Base-by-base conservation (phyloP, 1,140 invertebrate species). In the Mizuhopecten yessoensis region DNA sequence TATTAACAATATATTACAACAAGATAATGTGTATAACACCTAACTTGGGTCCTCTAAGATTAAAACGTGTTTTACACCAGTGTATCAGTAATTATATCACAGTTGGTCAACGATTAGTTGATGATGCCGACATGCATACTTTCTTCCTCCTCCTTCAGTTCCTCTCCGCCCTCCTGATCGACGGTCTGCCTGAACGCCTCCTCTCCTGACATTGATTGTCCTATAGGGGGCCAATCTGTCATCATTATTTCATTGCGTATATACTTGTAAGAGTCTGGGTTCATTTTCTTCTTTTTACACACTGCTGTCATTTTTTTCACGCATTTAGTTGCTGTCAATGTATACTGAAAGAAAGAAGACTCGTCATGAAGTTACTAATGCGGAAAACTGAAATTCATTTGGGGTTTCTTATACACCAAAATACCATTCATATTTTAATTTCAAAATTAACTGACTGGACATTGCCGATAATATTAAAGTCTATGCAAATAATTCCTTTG, bases 211-310 rank as follows among this genome's bases (percentile, higher is more conserved):
- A 17, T 13, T 13, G 57, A 9, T 29, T 75, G 23, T 91, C 94
- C 93, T 11, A 94, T 90, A 34, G 94, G 92, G 33, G 95, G 95
- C 95, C 95, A 96, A 91, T 95, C 93, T 90, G 92, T 87, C 33
- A 88, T 75, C 17, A 90, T 87, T 13, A 96, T 91, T 90, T 95
- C 93, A 33, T 91, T 91, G 33, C 93, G 89, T 34, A 96, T 86
- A 34, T 89, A 75, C 88, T 94, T 95, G 88, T 95, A 94, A 39
- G 87, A 91, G 20, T 88, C 89, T n/a, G n/a, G 86, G 33, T 29
- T 20, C 29, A 34, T 33, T 86, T 90, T 93, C 45, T 92, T 93
- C 49, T 86, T 86, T 36, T 39, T 90, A 29, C 90, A 49, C 34
- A 57, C 88, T n/a, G 42, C 89, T 86, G 92, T 95, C 5, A 88